Evolutionary conservation across 2,797 vertebrate species (phyloP).

Genomic region (Phyllotis vaccarum): DNA sequence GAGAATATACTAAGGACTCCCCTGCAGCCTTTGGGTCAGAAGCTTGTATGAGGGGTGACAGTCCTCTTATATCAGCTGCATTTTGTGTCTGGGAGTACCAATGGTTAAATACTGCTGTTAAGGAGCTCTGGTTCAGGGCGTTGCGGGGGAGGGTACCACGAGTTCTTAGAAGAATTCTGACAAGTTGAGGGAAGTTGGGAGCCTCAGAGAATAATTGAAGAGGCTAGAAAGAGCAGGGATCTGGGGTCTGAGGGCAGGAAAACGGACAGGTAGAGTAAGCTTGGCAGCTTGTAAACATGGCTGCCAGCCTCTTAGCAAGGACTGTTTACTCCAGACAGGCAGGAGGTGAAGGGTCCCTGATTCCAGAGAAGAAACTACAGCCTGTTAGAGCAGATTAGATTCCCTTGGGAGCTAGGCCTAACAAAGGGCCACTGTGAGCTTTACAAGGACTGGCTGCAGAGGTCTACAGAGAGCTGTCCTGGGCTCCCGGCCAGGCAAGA

Average conservation of each 20-base stretch:
- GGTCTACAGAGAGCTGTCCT: not conserved
- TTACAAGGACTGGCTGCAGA: not conserved
- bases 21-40: not conserved
- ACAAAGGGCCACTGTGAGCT: slow-evolving; percentile 71
- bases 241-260: not conserved
- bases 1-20: not conserved
- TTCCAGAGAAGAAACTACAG: slow-evolving; percentile 72
- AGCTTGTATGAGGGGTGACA: not conserved
- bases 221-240: too few species aligned
- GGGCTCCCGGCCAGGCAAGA: slow-evolving; percentile 35
- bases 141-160: not conserved
- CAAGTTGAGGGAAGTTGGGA: not conserved
- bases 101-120: not conserved
- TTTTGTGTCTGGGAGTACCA: not conserved
- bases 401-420: slow-evolving; percentile 39
- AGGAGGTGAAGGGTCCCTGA: slow-evolving; percentile 34
- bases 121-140: not conserved
- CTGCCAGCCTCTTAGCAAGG: not conserved
- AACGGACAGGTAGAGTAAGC: not conserved
- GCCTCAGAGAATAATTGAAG: not conserved
- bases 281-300: too few species aligned
- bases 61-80: not conserved
- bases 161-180: not conserved
- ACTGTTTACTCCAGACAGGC: slow-evolving; percentile 54
- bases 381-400: slow-evolving; percentile 76